Percentiles rank a stretch among this genome's conserved stretches.
These are phyloP conservation scores for Cydia splendana DNA, from an alignment of 1,140 invertebrate genomes.

Conservation along the genomic window DNA sequence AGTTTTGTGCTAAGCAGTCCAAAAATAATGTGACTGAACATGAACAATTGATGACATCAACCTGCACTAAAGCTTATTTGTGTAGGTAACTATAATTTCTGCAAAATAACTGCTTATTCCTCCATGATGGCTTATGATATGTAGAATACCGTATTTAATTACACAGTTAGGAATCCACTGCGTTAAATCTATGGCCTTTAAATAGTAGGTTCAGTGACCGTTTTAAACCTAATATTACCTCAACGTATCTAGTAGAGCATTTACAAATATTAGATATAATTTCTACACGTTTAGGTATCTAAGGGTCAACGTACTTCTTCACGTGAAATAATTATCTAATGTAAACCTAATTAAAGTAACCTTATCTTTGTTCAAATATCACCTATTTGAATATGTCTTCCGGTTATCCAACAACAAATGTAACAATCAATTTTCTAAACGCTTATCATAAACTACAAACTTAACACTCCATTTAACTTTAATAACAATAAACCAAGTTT, in stretches of 20 bases:
- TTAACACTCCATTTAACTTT: background rate
- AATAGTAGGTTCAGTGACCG: background rate
- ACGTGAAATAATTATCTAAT: constrained; percentile 19
- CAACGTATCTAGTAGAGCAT: background rate
- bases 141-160: background rate
- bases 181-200: background rate
- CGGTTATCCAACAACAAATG: background rate
- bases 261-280: background rate
- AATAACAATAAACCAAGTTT: background rate
- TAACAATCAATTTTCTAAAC: background rate
- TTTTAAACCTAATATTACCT: background rate
- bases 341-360: constrained; percentile 4
- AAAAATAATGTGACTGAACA: constrained; percentile 25
- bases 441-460: too few relatives aligned
- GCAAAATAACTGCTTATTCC: background rate
- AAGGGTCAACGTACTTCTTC: constrained; percentile 1
- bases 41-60: constrained; percentile 36
- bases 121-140: background rate
- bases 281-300: background rate
- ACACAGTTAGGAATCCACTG: background rate
- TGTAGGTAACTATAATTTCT: constrained; percentile 15
- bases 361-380: background rate
- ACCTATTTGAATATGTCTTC: background rate
- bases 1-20: constrained; percentile 31
- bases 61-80: constrained; percentile 9